Evolutionary conservation across 2,113 vertebrate genomes (phyloP).

Genomic region (Rhynchomys soricoides): DNA sequence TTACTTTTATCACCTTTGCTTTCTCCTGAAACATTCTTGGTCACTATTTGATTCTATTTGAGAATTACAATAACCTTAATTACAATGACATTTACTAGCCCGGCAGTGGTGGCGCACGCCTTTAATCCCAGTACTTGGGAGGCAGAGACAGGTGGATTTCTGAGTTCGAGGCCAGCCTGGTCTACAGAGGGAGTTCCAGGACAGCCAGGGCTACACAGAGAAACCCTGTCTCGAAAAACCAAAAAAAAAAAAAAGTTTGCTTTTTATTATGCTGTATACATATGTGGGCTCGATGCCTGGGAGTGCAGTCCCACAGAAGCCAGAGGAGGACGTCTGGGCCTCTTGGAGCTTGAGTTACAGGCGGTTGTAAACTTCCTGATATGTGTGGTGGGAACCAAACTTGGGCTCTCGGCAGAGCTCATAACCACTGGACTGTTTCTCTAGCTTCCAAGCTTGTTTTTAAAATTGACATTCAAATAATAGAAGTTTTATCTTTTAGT

Average conservation of each 20-base stretch:
- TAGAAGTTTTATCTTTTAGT: neutral
- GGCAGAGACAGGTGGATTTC: no score
- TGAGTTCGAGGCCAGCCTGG: no score
- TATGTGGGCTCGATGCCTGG: neutral
- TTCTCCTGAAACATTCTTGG: slow-evolving; percentile 45
- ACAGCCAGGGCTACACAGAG: no score
- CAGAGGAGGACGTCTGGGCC: neutral
- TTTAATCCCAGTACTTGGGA: no score
- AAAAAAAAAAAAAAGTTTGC: neutral
- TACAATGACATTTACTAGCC: slow-evolving; percentile 5
- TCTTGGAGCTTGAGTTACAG: neutral
- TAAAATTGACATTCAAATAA: neutral
- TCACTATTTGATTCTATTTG: slow-evolving; percentile 55
- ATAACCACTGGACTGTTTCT: neutral
- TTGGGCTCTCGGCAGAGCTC: neutral
- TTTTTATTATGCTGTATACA: neutral
- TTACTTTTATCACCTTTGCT: slow-evolving; percentile 26
- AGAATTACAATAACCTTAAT: slow-evolving; percentile 57
- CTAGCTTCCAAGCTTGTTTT: neutral
- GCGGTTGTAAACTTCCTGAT: neutral
- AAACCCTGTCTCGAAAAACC: no score
- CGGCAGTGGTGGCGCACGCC: no score
- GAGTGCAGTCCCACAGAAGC: neutral
- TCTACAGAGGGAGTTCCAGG: no score
- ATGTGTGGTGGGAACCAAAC: neutral